A percentile compares a stretch with the other conserved stretches of the same genome.
phyloP scores from a whole-genome alignment of 2,888 invertebrate genomes.

The Phengaris arion region DNA sequence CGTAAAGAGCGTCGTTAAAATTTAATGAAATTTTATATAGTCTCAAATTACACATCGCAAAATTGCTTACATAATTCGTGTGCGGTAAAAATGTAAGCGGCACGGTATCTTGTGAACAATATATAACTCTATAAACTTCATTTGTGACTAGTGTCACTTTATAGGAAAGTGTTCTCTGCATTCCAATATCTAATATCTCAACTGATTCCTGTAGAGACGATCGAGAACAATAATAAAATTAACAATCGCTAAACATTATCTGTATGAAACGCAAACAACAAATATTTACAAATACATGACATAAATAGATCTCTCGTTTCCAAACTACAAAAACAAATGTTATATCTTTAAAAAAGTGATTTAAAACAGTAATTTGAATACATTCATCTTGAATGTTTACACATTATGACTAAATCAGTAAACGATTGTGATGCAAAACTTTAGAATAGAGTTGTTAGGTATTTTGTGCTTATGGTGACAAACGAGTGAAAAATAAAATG shows the following conservation, averaged over 20 bases:
- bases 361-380: neutral
- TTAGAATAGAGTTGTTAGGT: neutral
- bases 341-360: neutral
- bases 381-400: neutral
- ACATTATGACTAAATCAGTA: neutral
- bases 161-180: neutral
- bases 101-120: slow-evolving; percentile 4
- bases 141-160: neutral
- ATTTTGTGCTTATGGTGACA: slow-evolving; percentile 23
- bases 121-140: neutral
- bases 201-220: neutral
- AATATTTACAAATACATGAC: neutral
- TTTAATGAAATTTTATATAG: slow-evolving; percentile 22
- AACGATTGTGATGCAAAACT: neutral
- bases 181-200: neutral
- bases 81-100: neutral
- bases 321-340: neutral
- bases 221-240: neutral
- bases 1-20: neutral
- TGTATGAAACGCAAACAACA: neutral
- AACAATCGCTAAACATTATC: slow-evolving; percentile 1
- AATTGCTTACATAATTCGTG: neutral
- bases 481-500: neutral
- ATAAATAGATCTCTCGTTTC: neutral
- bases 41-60: neutral